phyloP scores from a whole-genome alignment of 2,797 vertebrate species.

The Oceanodroma leucorhoa region DNA sequence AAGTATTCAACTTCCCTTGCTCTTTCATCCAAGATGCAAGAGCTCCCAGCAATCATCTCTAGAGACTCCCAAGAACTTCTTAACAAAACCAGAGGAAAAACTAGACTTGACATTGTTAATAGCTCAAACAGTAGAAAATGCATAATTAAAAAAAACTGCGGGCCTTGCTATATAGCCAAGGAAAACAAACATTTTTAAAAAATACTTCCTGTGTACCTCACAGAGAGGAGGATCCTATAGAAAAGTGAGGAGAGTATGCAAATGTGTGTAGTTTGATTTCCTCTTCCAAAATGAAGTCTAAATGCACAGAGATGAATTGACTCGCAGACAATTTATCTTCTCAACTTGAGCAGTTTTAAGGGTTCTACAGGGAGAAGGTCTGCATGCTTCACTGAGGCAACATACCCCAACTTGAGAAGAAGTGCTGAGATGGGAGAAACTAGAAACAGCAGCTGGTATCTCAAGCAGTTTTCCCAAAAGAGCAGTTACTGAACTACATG shows the following conservation, averaged over 20 bases:
- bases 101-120: background rate
- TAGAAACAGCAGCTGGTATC: background rate
- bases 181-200: background rate
- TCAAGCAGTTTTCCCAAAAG: background rate
- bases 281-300: background rate
- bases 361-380: background rate
- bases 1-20: background rate
- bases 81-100: background rate
- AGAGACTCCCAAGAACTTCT: background rate
- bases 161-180: background rate
- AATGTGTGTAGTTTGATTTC: background rate
- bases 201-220: background rate
- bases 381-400: background rate
- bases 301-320: background rate
- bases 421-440: constrained; percentile 5
- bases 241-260: background rate
- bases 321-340: background rate
- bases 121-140: constrained; percentile 8
- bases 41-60: background rate
- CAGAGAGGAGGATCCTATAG: background rate
- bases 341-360: background rate
- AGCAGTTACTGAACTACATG: background rate
- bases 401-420: background rate
- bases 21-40: constrained; percentile 20
- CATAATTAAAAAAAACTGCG: background rate